phyloP scores from a whole-genome alignment of 2,797 vertebrate genomes.

The Phoebastria nigripes region DNA sequence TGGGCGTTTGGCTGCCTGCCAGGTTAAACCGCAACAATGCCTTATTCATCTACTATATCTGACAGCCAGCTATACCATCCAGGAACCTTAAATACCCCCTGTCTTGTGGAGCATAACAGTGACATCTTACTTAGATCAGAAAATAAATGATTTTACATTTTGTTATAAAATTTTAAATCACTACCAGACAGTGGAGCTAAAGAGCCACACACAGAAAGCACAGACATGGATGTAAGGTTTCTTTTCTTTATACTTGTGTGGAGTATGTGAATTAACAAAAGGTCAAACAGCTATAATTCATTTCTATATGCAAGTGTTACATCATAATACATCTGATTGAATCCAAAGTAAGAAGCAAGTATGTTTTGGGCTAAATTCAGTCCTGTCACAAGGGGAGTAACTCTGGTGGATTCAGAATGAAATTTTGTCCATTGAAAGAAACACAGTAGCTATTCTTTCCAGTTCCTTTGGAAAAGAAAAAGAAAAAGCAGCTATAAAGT shows the following conservation, averaged over 20 bases:
- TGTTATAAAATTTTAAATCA: slow-evolving; percentile 28
- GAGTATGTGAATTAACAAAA: slow-evolving; percentile 35
- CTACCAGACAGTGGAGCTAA: slow-evolving; percentile 74
- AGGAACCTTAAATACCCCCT: not conserved
- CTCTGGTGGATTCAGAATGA: not conserved
- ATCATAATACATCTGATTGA: slow-evolving; percentile 13
- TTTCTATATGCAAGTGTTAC: slow-evolving; percentile 31
- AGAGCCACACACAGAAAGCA: slow-evolving; percentile 47
- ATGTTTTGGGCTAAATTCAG: not conserved
- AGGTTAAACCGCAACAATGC: no score
- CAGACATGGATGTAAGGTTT: not conserved
- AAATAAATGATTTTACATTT: not conserved
- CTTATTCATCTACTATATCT: not conserved
- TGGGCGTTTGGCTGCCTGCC: no score
- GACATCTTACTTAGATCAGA: slow-evolving; percentile 7
- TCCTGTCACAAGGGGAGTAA: not conserved
- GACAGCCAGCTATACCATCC: not conserved
- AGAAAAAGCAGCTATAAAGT: not conserved
- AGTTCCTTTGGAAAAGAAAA: not conserved
- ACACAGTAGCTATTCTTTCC: not conserved
- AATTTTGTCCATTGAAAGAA: not conserved
- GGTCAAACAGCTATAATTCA: not conserved
- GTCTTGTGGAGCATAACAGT: not conserved
- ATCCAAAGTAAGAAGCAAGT: not conserved
- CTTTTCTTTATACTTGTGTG: not conserved